These are phyloP conservation scores for Phoxinus phoxinus DNA, from an alignment of 2,113 vertebrate genomes.

Conservation along the genomic window DNA sequence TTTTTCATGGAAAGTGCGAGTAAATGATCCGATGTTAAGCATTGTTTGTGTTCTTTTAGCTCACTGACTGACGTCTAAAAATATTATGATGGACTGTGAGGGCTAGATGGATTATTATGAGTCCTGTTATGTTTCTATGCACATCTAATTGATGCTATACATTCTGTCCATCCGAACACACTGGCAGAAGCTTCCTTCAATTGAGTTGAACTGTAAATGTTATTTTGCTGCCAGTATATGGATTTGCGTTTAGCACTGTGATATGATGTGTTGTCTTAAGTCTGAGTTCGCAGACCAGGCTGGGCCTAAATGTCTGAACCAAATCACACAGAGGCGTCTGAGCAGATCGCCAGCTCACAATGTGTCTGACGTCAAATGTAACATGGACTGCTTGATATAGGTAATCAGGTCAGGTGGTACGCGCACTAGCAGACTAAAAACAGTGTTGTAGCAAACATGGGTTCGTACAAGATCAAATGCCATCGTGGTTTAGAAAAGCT, in stretches of 20 bases:
- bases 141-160: neutral
- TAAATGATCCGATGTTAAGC: neutral
- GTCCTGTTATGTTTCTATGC: conserved; percentile 22
- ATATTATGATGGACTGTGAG: neutral
- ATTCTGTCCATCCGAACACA: neutral
- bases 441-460: neutral
- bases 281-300: conserved; percentile 18
- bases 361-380: neutral
- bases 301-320: conserved; percentile 17
- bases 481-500: neutral
- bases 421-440: neutral
- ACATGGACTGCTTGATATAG: neutral
- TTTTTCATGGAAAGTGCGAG: conserved; percentile 22
- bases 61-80: neutral
- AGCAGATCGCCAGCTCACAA: neutral
- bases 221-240: neutral
- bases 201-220: neutral
- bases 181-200: neutral
- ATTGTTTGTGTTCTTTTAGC: neutral
- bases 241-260: conserved; percentile 70
- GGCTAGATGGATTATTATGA: neutral
- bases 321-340: neutral
- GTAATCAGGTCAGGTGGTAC: neutral
- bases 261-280: conserved; percentile 44
- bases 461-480: neutral